Percentiles rank a stretch among this genome's conserved stretches.
Conservation (phyloP, 2,113 vertebrate species). For the Poeciliopsis prolifica region DNA sequence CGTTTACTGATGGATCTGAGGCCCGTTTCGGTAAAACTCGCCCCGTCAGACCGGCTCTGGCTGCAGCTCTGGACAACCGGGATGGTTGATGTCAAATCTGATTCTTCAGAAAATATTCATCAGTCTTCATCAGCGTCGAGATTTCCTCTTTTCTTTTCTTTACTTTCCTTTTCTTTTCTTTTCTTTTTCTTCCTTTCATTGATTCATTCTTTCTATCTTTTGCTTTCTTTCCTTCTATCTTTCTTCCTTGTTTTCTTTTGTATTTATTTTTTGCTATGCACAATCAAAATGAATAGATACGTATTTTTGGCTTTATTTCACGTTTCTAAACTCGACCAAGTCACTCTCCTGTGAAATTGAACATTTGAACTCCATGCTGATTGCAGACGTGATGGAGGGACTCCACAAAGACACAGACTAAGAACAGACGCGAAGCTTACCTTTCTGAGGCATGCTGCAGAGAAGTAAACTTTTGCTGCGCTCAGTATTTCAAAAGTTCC, state of each 20-base stretch:
- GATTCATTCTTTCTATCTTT: too few species aligned
- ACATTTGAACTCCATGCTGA: neutral
- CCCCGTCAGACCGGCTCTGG: neutral
- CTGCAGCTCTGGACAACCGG: neutral
- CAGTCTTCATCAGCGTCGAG: too few species aligned
- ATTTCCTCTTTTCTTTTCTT: too few species aligned
- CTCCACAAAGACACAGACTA: neutral
- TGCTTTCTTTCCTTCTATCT: too few species aligned
- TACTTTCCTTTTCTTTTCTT: too few species aligned
- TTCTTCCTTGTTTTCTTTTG: too few species aligned
- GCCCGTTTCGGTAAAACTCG: too few species aligned
- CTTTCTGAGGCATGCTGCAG: constrained; percentile 93
- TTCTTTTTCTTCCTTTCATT: too few species aligned
- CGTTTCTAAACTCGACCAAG: neutral
- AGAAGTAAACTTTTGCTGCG: constrained; percentile 54
- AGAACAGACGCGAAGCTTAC: constrained; percentile 70
- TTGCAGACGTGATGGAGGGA: neutral
- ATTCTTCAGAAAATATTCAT: neutral
- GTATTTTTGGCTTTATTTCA: neutral
- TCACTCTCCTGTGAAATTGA: neutral
- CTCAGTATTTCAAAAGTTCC: constrained; percentile 68
- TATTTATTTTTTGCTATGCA: too few species aligned
- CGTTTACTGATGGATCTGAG: too few species aligned
- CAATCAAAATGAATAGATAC: too few species aligned
- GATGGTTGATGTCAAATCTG: neutral